Evolutionary conservation across 2,113 vertebrate species (phyloP).

Genomic region (Terrapene triunguis): DNA sequence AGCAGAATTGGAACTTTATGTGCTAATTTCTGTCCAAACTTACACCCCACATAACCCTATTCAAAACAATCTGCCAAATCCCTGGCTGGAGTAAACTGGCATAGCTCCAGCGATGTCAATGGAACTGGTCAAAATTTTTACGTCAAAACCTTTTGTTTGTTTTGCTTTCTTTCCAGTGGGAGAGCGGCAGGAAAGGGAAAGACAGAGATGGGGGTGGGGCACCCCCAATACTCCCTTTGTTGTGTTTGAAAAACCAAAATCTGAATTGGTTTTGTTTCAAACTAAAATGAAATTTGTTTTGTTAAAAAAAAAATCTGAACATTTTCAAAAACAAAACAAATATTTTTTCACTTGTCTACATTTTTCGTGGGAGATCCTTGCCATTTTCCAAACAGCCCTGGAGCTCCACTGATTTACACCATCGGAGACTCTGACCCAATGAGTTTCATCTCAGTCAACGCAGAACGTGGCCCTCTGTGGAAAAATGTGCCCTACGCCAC

Average conservation of each 20-base stretch:
- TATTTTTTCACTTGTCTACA: neutral
- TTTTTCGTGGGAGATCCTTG: neutral
- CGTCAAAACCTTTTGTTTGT: neutral
- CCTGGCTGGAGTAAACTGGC: neutral
- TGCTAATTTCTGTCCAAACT: neutral
- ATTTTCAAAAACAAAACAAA: neutral
- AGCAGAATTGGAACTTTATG: neutral
- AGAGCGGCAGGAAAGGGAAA: rapidly evolving
- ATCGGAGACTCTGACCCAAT: rapidly evolving
- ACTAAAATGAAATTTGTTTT: neutral
- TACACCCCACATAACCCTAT: neutral
- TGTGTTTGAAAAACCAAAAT: neutral
- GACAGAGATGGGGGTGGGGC: neutral
- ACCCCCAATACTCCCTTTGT: neutral
- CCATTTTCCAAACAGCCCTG: no score
- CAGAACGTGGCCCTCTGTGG: neutral
- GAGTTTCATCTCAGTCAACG: neutral
- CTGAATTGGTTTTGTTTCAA: neutral
- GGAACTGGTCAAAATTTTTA: neutral
- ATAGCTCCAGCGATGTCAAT: neutral
- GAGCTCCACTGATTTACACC: neutral
- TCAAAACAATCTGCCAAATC: neutral
- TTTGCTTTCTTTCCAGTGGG: neutral
- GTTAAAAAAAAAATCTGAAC: rapidly evolving
- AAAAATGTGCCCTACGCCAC: neutral